phyloP scores from a whole-genome alignment of 2,113 vertebrate species.

The Ciconia maguari region DNA sequence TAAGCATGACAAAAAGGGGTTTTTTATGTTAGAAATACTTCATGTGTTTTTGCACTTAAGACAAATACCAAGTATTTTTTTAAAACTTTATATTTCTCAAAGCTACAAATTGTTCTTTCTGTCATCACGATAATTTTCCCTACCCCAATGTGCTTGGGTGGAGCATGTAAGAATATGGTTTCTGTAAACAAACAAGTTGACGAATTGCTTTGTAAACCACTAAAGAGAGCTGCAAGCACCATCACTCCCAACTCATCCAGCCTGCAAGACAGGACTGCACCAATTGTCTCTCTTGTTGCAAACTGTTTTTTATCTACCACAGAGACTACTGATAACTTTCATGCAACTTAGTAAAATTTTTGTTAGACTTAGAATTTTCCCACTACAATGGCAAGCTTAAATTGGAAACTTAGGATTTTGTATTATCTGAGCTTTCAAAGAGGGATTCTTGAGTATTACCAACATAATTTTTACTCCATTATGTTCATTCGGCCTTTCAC shows the following conservation, averaged over 20 bases:
- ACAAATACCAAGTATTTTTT: neutral
- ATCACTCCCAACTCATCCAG: neutral
- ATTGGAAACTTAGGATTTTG: neutral
- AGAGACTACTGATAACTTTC: neutral
- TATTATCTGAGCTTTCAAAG: neutral
- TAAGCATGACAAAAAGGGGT: neutral
- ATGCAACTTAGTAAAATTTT: neutral
- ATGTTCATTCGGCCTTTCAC: neutral
- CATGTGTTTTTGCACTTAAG: neutral
- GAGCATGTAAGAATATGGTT: neutral
- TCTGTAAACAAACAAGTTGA: conserved; percentile 1
- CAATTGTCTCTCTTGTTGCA: neutral
- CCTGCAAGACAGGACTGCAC: neutral
- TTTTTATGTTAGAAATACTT: neutral
- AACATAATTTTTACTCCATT: neutral
- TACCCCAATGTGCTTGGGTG: neutral
- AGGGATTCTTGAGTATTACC: neutral
- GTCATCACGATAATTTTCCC: neutral
- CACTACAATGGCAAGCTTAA: neutral
- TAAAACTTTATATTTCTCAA: neutral
- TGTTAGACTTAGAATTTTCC: neutral
- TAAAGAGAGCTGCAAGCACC: neutral
- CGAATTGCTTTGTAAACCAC: neutral
- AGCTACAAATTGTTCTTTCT: neutral
- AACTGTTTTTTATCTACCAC: neutral